Conservation (phyloP, 2,113 vertebrate genomes). For the Sisor rabdophorus region DNA sequence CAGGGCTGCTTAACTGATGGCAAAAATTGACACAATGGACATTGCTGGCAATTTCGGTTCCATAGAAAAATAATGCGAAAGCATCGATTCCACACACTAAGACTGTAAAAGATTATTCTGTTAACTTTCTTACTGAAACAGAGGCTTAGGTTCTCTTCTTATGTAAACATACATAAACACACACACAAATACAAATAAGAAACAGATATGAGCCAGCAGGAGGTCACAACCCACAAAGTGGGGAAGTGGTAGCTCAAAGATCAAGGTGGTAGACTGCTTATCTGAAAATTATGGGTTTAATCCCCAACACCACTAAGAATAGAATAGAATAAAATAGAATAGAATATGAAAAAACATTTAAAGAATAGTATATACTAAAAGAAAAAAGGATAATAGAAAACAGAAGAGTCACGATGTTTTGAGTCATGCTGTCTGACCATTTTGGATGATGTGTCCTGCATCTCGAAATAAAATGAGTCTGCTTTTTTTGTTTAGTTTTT, state of each 20-base stretch:
- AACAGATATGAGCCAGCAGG: background rate
- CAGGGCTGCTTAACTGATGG: slow-evolving; percentile 14
- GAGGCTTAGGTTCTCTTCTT: background rate
- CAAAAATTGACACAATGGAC: slow-evolving; percentile 8
- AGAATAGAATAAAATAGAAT: too few relatives aligned
- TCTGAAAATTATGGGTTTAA: too few relatives aligned
- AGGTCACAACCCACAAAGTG: background rate
- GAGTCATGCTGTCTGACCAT: slow-evolving; percentile 22
- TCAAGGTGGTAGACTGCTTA: too few relatives aligned
- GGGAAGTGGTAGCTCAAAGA: too few relatives aligned
- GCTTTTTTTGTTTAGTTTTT: background rate
- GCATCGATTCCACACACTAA: slow-evolving; percentile 5
- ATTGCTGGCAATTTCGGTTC: background rate
- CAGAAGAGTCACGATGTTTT: too few relatives aligned
- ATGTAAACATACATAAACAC: background rate
- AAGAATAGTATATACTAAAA: background rate
- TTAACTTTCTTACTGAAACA: background rate
- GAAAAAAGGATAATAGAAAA: background rate
- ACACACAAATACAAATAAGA: background rate
- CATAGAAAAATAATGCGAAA: background rate
- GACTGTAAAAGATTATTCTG: slow-evolving; percentile 8
- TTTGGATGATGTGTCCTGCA: slow-evolving; percentile 32
- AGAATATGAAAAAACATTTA: too few relatives aligned
- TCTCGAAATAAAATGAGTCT: slow-evolving; percentile 42
- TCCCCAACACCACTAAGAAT: too few relatives aligned